phyloP scores from a whole-genome alignment of 1,140 invertebrate species.

The Hylaeus volcanicus region DNA sequence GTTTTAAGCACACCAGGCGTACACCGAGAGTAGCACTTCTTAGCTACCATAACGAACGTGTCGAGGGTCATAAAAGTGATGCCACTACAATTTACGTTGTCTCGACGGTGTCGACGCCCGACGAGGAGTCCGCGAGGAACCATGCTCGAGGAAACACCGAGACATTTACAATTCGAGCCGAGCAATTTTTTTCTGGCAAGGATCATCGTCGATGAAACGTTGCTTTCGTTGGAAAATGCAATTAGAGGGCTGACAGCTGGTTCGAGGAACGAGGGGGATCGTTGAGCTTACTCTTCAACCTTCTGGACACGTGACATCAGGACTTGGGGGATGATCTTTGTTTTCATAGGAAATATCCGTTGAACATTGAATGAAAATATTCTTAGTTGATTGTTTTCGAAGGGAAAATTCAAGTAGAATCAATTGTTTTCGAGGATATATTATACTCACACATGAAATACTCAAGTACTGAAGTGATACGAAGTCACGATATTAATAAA shows the following conservation, averaged over 20 bases:
- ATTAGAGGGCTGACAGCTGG: not conserved
- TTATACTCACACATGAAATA: too few species aligned
- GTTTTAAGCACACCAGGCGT: conserved; percentile 19
- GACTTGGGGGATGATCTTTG: too few species aligned
- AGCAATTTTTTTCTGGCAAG: not conserved
- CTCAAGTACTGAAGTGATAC: too few species aligned
- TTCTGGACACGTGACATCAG: too few species aligned
- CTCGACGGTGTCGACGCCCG: conserved; percentile 52
- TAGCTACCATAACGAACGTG: conserved; percentile 54
- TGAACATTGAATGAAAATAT: too few species aligned
- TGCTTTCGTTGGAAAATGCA: not conserved
- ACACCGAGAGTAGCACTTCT: conserved; percentile 35
- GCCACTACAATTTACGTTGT: conserved; percentile 60
- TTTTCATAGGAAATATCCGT: too few species aligned
- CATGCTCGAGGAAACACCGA: not conserved
- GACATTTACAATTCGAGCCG: not conserved
- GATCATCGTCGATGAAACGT: not conserved
- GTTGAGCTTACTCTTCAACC: too few species aligned
- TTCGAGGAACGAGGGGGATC: not conserved
- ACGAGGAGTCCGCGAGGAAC: conserved; percentile 34
- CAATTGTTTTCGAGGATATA: too few species aligned
- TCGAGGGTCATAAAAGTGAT: conserved; percentile 54
- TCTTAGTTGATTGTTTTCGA: too few species aligned
- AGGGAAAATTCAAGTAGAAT: too few species aligned
- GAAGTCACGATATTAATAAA: too few species aligned